These are phyloP conservation scores for Mermis nigrescens DNA, from an alignment of 2,888 invertebrate genomes.

Conservation along the genomic window DNA sequence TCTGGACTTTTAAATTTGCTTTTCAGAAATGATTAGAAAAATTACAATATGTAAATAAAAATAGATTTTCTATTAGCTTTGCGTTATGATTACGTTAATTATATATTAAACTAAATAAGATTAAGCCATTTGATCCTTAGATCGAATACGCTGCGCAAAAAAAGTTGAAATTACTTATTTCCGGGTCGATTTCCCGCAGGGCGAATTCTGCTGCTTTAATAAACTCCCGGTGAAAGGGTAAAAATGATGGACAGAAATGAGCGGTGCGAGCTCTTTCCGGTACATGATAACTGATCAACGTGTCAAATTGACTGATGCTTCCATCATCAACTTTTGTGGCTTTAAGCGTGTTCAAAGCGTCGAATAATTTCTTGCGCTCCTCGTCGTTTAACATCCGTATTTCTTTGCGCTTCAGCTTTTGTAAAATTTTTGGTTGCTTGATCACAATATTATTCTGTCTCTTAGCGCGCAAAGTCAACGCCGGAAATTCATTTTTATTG, in stretches of 20 bases:
- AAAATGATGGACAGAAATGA: constrained; percentile 10
- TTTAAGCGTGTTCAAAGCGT: constrained; percentile 22
- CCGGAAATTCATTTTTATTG: no score
- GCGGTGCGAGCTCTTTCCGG: constrained; percentile 10
- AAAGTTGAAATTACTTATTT: no score
- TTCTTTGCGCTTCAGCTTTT: constrained; percentile 18
- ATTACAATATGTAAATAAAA: no score
- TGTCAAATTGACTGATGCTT: constrained; percentile 20
- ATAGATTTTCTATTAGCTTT: no score
- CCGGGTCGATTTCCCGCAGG: neutral
- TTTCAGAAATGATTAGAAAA: no score
- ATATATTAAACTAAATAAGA: no score
- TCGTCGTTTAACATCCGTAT: constrained; percentile 24
- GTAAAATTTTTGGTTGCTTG: neutral
- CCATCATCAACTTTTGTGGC: constrained; percentile 22
- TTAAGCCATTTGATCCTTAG: no score
- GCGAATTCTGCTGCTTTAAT: constrained; percentile 4
- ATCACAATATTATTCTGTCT: no score
- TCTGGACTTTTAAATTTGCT: no score
- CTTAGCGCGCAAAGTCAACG: no score
- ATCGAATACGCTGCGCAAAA: no score
- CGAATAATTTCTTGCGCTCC: constrained; percentile 21
- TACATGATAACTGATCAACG: constrained; percentile 9
- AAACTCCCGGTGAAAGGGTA: constrained; percentile 13
- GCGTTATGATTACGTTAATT: no score